phyloP scores from a whole-genome alignment of 2,888 invertebrate genomes.

The Drosophila monieri region DNA sequence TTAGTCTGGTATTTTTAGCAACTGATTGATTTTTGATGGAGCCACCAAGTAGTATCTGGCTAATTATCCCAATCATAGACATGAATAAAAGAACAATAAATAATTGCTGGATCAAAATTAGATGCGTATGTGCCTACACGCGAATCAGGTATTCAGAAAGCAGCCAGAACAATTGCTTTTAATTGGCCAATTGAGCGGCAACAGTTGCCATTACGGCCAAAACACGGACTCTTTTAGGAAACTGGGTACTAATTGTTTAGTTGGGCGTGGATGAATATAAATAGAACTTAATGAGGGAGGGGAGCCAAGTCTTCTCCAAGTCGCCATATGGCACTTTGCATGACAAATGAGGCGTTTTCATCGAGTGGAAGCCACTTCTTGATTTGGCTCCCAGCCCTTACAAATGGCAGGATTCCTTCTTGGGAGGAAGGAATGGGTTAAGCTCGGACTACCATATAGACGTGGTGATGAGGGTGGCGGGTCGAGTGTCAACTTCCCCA shows the following conservation, averaged over 20 bases:
- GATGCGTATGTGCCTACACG: background rate
- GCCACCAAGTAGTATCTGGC: slow-evolving; percentile 5
- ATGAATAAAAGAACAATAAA: slow-evolving; percentile 42
- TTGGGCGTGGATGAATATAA: slow-evolving; percentile 24
- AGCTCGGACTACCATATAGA: slow-evolving; percentile 1
- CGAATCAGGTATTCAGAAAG: slow-evolving; percentile 26
- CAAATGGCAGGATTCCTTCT: slow-evolving; percentile 49
- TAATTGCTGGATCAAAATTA: slow-evolving; percentile 24
- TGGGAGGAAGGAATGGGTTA: slow-evolving; percentile 12
- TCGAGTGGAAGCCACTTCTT: slow-evolving; percentile 19
- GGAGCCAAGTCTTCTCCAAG: slow-evolving; percentile 9
- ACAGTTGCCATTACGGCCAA: slow-evolving; percentile 16
- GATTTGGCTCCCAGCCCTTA: slow-evolving; percentile 28
- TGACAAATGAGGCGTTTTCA: slow-evolving; percentile 45
- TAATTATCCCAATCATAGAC: slow-evolving; percentile 54
- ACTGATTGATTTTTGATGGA: slow-evolving; percentile 61
- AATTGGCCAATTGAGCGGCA: slow-evolving; percentile 52
- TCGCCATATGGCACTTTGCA: slow-evolving; percentile 49
- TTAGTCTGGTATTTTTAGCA: slow-evolving; percentile 5
- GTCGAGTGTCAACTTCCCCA: slow-evolving; percentile 23
- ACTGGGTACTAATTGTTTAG: slow-evolving; percentile 41
- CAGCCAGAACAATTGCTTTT: slow-evolving; percentile 48
- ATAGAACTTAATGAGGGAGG: slow-evolving; percentile 31
- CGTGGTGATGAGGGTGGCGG: slow-evolving; percentile 25
- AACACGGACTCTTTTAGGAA: background rate